phyloP scores from a whole-genome alignment of 2,113 vertebrate genomes.

The Labeo catla region DNA sequence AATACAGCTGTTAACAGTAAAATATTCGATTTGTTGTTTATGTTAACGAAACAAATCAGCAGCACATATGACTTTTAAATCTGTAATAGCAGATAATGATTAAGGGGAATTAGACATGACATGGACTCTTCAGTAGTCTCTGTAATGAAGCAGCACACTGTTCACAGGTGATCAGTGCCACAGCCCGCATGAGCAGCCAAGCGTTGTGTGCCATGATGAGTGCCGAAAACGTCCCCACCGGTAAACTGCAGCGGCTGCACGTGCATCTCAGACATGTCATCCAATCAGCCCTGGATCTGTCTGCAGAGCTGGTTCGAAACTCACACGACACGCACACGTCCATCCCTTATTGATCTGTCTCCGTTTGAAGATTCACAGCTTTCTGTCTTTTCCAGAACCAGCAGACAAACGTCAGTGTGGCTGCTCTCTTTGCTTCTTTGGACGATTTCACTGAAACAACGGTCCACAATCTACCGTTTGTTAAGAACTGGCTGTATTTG shows the following conservation, averaged over 20 bases:
- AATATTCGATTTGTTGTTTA: not conserved
- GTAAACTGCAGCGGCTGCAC: not conserved
- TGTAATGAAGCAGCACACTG: too few relatives aligned
- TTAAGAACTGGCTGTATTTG: conserved; percentile 30
- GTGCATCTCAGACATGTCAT: not conserved
- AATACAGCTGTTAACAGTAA: not conserved
- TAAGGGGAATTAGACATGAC: not conserved
- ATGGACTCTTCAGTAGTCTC: too few relatives aligned
- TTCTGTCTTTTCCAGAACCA: not conserved
- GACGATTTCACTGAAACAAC: not conserved
- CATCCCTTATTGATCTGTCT: not conserved
- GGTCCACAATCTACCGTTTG: not conserved
- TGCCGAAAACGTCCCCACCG: not conserved
- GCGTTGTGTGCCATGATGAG: not conserved
- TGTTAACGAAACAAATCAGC: too few relatives aligned
- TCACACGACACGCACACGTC: not conserved
- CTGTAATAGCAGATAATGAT: not conserved
- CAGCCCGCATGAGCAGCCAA: conserved; percentile 56
- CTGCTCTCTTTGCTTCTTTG: not conserved
- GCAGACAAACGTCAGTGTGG: not conserved
- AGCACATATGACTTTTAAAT: not conserved
- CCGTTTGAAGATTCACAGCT: not conserved
- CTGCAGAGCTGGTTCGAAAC: conserved; percentile 6
- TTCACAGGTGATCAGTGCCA: conserved; percentile 64
- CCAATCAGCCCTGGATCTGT: not conserved